A percentile compares a stretch with the other conserved stretches of the same genome.
These are phyloP conservation scores for Leptodirus hochenwartii DNA, from an alignment of 2,888 invertebrate species.

Conservation along the genomic window DNA sequence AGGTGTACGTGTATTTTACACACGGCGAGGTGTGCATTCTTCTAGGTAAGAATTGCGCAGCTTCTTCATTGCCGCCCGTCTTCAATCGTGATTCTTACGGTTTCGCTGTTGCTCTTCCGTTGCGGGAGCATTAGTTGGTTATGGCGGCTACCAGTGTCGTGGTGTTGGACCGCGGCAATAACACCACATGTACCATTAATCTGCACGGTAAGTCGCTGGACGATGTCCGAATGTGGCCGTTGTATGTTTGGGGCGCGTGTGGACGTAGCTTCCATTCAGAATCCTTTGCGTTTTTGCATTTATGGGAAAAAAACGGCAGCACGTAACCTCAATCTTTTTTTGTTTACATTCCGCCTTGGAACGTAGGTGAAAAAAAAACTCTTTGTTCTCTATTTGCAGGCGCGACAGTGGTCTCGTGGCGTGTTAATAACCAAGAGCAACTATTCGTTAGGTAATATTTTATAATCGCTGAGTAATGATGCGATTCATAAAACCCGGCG, in stretches of 20 bases:
- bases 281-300: background rate
- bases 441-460: conserved; percentile 78
- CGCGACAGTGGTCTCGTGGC: conserved; percentile 92
- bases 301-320: conserved; percentile 6
- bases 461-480: conserved; percentile 5
- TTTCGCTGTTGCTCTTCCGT: no score
- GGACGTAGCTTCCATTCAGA: no score
- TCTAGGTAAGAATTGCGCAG: no score
- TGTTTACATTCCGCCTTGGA: conserved; percentile 11
- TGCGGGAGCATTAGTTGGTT: conserved; percentile 13
- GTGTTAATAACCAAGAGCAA: conserved; percentile 90
- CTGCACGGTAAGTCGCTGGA: conserved; percentile 84
- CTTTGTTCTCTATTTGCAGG: conserved; percentile 34
- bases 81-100: no score
- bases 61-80: no score
- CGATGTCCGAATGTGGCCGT: no score
- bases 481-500: background rate
- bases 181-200: conserved; percentile 92
- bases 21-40: no score
- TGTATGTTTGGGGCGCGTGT: no score
- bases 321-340: conserved; percentile 16
- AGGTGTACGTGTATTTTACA: no score
- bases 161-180: conserved; percentile 87
- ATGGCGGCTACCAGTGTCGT: conserved; percentile 83
- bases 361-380: conserved; percentile 5